Evolutionary conservation across 2,797 vertebrate genomes (phyloP).

Genomic region (Thamnophis elegans): DNA sequence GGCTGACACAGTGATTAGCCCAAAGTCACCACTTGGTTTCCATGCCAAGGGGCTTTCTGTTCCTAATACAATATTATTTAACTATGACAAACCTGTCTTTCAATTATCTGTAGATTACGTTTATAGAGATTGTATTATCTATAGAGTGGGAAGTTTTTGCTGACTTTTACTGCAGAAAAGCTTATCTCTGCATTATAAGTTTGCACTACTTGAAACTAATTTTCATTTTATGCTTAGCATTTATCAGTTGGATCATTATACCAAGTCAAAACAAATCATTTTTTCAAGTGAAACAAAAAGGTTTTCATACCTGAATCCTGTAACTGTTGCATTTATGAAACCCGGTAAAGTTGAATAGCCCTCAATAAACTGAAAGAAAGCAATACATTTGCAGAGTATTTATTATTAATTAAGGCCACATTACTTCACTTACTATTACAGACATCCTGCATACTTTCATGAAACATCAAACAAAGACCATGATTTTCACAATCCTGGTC

Average conservation of each 20-base stretch:
- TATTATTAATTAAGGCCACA: background rate
- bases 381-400: constrained; percentile 8
- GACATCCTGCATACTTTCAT: background rate
- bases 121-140: background rate
- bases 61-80: background rate
- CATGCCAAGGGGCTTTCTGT: background rate
- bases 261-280: background rate
- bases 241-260: background rate
- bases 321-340: constrained; percentile 62
- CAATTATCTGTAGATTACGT: background rate
- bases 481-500: background rate
- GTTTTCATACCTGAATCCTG: constrained; percentile 69
- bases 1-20: background rate
- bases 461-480: background rate
- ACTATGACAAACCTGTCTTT: background rate
- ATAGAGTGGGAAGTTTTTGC: background rate
- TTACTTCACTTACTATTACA: background rate
- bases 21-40: background rate
- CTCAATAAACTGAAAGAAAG: constrained; percentile 68
- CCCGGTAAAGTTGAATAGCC: constrained; percentile 69
- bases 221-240: background rate
- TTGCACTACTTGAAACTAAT: background rate
- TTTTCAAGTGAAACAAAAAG: background rate
- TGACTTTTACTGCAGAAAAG: background rate
- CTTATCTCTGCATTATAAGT: background rate